Evolutionary conservation across 2,888 invertebrate species (phyloP), one percentile per base, ranked within the genome.

Genomic region (Caradrina clavipalpis): DNA sequence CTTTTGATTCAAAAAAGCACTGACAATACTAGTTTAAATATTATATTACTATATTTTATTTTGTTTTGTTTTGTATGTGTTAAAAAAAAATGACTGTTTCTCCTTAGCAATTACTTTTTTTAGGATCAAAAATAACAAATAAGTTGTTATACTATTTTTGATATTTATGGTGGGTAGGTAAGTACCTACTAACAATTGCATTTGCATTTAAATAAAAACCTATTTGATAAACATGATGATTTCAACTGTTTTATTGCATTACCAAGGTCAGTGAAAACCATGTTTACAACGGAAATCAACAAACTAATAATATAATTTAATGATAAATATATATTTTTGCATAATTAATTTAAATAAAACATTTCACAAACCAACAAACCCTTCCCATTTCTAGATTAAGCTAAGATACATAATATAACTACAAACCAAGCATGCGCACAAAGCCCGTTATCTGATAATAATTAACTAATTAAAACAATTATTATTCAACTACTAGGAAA

Each of bases 391-490:
- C 39, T 10, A 67, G 67, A 77, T 76, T 26, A 6, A 53, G 53
- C 35, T 39, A 45, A 61, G 67, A 77, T 72, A 72, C 35, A 35
- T 47, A 53, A 50, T 57, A 50, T 54, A 72, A 60, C 50, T 22
- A 70, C 50, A 70, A 15, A 54, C 26, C 26, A 51, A 50, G 66
- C 50, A 57, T 57, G 35, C 60, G n/a, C 45, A 72, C 60, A 67
- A 11, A 15, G 17, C 13, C 59, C 39, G 62, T 51, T 78, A 69
- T 78, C 78, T 55, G 66, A 74, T 74, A 74, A 78, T 66, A 73
- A 70, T 78, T 74, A 70, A 42, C 53, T 64, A 66, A 78, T 78
- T 78, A 69, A 69, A 74, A 67, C 65, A 50, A 49, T 53, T 73
- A 67, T 78, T 74, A 78, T 11, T 5, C 31, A 53, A 54, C 69